Evolutionary conservation across 2,113 vertebrate species (phyloP).

Genomic region (Emydura subglobosa): DNA sequence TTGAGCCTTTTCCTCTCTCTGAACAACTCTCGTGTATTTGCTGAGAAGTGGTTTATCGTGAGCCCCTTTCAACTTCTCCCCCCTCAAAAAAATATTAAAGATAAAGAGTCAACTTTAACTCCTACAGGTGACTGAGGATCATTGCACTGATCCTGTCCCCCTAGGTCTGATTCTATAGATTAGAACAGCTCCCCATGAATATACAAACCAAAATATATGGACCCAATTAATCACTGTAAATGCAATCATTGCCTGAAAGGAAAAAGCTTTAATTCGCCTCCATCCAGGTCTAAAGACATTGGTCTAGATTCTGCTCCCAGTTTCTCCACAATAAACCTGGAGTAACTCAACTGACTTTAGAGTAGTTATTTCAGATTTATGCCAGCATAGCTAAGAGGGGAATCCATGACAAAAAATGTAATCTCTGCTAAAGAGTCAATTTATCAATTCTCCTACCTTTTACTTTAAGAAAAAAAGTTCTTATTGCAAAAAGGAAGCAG

Average conservation of each 20-base stretch:
- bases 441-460: not conserved
- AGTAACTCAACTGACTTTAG: not conserved
- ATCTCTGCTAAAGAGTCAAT: not conserved
- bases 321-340: not conserved
- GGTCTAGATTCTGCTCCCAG: rapidly evolving
- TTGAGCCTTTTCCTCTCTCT: too few species aligned
- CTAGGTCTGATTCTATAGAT: rapidly evolving
- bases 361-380: not conserved
- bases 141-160: not conserved
- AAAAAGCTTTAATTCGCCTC: rapidly evolving
- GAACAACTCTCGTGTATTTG: too few species aligned
- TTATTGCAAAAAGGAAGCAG: too few species aligned
- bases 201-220: not conserved
- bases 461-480: too few species aligned
- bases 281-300: not conserved
- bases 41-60: too few species aligned
- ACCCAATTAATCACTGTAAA: not conserved
- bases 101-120: not conserved
- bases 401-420: not conserved
- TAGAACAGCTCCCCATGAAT: not conserved
- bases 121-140: not conserved
- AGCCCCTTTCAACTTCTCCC: too few species aligned
- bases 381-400: not conserved
- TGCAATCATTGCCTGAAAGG: too few species aligned
- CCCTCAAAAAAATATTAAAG: not conserved